phyloP scores from a whole-genome alignment of 2,113 vertebrate species.

The Urocolius indicus region DNA sequence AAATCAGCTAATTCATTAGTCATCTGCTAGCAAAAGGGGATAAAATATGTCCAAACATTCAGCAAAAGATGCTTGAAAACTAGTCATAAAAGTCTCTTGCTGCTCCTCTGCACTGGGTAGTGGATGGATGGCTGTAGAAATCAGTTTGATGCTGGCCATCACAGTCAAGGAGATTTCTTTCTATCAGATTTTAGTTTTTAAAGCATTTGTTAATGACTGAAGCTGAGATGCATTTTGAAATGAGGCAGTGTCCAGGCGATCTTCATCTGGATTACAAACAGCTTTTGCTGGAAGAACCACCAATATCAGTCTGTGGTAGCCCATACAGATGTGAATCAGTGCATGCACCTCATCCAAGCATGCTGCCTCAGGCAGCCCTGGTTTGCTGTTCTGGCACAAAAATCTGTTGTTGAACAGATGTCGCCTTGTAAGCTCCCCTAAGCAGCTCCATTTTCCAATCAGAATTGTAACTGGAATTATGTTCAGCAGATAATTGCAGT shows the following conservation, averaged over 20 bases:
- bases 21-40: background rate
- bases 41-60: background rate
- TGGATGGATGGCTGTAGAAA: background rate
- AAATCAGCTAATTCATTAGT: background rate
- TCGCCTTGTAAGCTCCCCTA: constrained; percentile 65
- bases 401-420: constrained; percentile 70
- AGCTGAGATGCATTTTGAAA: background rate
- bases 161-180: background rate
- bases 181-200: background rate
- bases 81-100: background rate
- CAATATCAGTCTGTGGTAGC: background rate
- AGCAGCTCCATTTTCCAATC: constrained; percentile 76
- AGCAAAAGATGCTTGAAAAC: background rate
- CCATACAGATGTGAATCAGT: background rate
- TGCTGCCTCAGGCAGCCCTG: background rate
- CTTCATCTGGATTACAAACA: background rate
- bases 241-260: background rate
- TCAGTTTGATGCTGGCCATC: background rate
- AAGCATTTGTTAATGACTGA: background rate
- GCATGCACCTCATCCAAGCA: background rate
- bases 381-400: constrained; percentile 47
- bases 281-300: background rate
- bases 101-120: background rate
- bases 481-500: constrained; percentile 64
- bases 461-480: constrained; percentile 73